phyloP scores from a whole-genome alignment of 2,113 vertebrate species.

The Saguinus midas region DNA sequence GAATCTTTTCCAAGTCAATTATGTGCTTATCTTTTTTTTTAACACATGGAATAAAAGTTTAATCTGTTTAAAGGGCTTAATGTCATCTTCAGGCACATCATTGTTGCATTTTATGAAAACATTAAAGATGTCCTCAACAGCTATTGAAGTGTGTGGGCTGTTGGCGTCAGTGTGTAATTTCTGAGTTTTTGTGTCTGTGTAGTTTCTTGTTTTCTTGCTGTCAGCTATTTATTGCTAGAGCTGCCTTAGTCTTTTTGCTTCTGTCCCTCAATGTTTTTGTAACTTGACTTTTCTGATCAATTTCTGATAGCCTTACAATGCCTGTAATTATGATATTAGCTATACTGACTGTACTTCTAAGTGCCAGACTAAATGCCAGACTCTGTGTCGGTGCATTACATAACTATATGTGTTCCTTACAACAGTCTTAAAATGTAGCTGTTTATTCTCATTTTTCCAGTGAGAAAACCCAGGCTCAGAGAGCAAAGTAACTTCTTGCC shows the following conservation, averaged over 20 bases:
- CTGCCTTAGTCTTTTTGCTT: not conserved
- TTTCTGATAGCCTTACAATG: not conserved
- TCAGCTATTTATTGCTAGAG: not conserved
- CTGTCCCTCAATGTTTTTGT: not conserved
- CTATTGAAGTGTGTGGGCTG: not conserved
- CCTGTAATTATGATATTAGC: not conserved
- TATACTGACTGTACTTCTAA: not conserved
- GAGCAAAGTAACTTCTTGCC: not conserved
- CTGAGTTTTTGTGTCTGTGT: not conserved
- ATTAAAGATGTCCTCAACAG: not conserved
- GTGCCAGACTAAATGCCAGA: not conserved
- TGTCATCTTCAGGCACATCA: not conserved
- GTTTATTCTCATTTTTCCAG: not conserved
- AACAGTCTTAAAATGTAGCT: not conserved
- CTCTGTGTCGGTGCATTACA: not conserved
- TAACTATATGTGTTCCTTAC: not conserved
- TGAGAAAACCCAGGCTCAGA: not conserved
- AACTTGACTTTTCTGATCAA: not conserved
- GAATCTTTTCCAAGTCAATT: constrained; percentile 33
- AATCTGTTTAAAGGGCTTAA: not conserved
- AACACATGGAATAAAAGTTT: constrained; percentile 20
- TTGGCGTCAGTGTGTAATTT: no score
- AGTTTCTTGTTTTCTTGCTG: not conserved
- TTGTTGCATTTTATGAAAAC: not conserved
- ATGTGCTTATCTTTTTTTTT: constrained; percentile 6